Evolutionary conservation across 1,140 invertebrate species (phyloP).

Genomic region (Microplitis demolitor): DNA sequence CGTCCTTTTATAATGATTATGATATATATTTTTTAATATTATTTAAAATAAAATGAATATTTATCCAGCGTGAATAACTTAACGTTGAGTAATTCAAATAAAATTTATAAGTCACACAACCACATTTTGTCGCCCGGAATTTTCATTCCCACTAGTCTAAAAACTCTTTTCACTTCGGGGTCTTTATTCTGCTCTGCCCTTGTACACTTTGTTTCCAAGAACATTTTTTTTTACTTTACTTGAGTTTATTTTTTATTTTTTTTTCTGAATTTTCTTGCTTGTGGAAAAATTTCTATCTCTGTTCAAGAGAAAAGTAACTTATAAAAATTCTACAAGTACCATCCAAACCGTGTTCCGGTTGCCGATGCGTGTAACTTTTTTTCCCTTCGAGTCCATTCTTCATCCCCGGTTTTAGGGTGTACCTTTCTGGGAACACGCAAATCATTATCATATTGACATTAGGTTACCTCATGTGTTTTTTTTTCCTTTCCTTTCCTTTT

Average conservation of each 20-base stretch:
- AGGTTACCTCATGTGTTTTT: slow-evolving; percentile 8
- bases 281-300: background rate
- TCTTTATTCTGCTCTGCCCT: too few relatives aligned
- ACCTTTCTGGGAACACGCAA: slow-evolving; percentile 41
- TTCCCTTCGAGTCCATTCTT: background rate
- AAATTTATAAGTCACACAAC: too few relatives aligned
- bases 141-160: background rate
- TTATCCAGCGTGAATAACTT: background rate
- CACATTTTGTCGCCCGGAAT: background rate
- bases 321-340: slow-evolving; percentile 54
- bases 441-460: slow-evolving; percentile 54
- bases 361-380: slow-evolving; percentile 36
- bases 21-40: too few relatives aligned
- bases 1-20: background rate
- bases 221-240: background rate
- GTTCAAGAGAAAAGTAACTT: slow-evolving; percentile 40
- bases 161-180: background rate
- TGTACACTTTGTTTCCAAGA: background rate
- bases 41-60: slow-evolving; percentile 4
- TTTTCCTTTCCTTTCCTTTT: background rate
- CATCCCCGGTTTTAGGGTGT: background rate
- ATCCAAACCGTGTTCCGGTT: slow-evolving; percentile 50
- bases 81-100: too few relatives aligned
- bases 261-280: background rate
- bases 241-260: background rate